Evolutionary conservation across 2,888 invertebrate species (phyloP), one percentile per base, ranked within the genome.

Genomic region (Megaustenia siamemsis): DNA sequence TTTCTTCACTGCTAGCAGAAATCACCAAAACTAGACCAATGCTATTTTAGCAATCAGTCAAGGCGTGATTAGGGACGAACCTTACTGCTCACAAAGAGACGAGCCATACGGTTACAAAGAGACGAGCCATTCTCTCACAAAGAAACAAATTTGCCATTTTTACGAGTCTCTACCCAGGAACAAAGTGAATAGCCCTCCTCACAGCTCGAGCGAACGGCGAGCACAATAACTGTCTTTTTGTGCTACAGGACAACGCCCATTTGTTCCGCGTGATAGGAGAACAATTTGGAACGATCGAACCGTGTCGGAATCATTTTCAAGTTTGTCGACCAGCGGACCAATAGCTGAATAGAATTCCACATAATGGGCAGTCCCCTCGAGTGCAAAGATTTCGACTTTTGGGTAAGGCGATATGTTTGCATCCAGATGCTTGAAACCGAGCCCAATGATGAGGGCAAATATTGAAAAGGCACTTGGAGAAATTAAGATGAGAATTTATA

Each of bases 281-380:
- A 18, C 68, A 38, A 68, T 68, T 68, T 24, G 35, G 38, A 18
- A 3, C 38, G 10, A 68, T 68, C 35, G 35, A 68, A 68, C 68
- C 68, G 68, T 68, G 38, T 68, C 68, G 68, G 68, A 68, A 68
- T 68, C 68, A 68, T 68, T 68, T 68, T 68, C 68, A 68, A 35
- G 68, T 68, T 38, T 68, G 18, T 10, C 38, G 68, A 18, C 1
- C 38, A 3, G 15, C 24, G 35, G 35, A 35, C 68, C 68, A 68
- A 68, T 68, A 38, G 68, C 35, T 68, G 68, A 68, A 68, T 35
- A 68, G 68, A 18, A n/a, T n/a, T 68, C 6, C 68, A 38, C 2
- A 68, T 12, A 68, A 35, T 18, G 35, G 35, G 68, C 35, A 68
- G 35, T 38, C 38, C 12, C 10, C 68, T 38, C 18, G 38, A 68